These are phyloP conservation scores for Thymelicus lineola DNA, from an alignment of 2,888 invertebrate species.

Conservation along the genomic window DNA sequence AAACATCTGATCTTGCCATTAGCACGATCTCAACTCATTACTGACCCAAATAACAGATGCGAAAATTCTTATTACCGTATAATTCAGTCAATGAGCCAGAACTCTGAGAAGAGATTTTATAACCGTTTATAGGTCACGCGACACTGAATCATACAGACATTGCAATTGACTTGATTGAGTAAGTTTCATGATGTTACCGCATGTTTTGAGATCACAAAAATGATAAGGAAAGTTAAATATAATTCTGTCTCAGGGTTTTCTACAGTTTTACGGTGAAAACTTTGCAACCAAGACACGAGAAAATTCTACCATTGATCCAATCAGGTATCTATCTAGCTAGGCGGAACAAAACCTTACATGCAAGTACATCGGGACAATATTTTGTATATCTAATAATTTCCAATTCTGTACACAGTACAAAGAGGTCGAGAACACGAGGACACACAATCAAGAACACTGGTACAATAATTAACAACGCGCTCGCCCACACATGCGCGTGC, in stretches of 20 bases:
- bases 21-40: neutral
- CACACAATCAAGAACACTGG: constrained; percentile 4
- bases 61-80: neutral
- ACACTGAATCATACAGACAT: constrained; percentile 22
- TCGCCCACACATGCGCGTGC: constrained; percentile 47
- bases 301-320: no score
- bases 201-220: neutral
- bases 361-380: no score
- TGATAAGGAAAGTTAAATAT: neutral
- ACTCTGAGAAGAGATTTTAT: constrained; percentile 29
- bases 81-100: constrained; percentile 14
- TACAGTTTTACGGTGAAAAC: no score
- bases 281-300: no score
- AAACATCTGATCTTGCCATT: neutral
- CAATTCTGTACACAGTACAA: no score
- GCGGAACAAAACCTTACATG: no score
- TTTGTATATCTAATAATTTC: no score
- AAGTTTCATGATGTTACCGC: neutral
- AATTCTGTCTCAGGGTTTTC: no score
- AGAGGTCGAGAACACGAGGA: neutral
- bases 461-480: constrained; percentile 26
- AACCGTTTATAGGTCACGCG: constrained; percentile 31
- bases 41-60: constrained; percentile 1
- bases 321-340: no score
- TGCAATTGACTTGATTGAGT: neutral